Percentiles rank a stretch among this genome's conserved stretches.
These are phyloP conservation scores for Osmerus eperlanus DNA, from an alignment of 2,113 vertebrate species.

Conservation along the genomic window DNA sequence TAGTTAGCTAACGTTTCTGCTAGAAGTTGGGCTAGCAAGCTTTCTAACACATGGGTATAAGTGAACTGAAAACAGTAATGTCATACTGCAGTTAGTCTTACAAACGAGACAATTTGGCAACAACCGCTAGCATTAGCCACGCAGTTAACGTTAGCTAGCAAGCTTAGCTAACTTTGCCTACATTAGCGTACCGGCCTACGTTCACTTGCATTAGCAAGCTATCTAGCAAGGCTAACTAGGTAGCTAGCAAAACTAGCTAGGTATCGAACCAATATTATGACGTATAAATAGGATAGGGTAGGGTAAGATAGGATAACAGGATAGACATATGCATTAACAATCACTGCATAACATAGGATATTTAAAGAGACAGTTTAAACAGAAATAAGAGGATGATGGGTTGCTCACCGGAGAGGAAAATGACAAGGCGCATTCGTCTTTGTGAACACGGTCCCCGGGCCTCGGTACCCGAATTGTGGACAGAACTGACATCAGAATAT, in stretches of 20 bases:
- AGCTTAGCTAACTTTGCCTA: not conserved
- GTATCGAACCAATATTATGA: not conserved
- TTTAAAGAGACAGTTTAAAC: not conserved
- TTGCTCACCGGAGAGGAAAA: conserved; percentile 90
- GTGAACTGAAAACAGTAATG: too few species aligned
- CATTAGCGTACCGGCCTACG: not conserved
- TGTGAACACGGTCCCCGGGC: conserved; percentile 95
- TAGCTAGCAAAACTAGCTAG: conserved; percentile 33
- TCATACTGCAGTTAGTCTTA: too few species aligned
- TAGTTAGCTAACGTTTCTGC: too few species aligned
- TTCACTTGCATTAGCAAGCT: not conserved
- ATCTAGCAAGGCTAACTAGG: conserved; percentile 28
- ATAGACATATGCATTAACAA: not conserved
- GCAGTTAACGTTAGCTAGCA: conserved; percentile 9
- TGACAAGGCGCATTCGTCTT: conserved; percentile 98
- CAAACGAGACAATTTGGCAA: too few species aligned
- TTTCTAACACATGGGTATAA: too few species aligned
- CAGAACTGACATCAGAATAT: conserved; percentile 91
- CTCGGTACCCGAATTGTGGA: conserved; percentile 92
- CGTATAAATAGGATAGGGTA: conserved; percentile 24
- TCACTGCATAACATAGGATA: not conserved
- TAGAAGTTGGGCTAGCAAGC: too few species aligned
- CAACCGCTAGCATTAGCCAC: too few species aligned
- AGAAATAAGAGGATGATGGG: conserved; percentile 14
- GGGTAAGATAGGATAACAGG: too few species aligned